Evolutionary conservation across 2,888 invertebrate genomes (phyloP).

Genomic region (Thysanoteuthis rhombus): DNA sequence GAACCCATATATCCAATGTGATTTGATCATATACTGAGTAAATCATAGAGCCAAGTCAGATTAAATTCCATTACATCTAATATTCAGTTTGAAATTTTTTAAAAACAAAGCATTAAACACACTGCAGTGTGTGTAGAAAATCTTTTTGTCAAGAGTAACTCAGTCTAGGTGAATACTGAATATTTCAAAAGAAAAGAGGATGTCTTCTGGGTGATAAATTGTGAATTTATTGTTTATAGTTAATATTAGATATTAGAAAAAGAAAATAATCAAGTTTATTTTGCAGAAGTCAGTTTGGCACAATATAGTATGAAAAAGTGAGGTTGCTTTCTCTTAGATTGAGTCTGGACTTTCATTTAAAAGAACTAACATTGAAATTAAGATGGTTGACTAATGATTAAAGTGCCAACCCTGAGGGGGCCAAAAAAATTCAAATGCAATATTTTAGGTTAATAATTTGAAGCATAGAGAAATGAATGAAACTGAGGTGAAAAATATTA

Average conservation of each 20-base stretch:
- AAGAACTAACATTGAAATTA: background rate
- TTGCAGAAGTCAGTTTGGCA: background rate
- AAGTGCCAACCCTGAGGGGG: background rate
- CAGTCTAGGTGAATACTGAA: background rate
- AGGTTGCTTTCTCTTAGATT: background rate
- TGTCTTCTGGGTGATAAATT: background rate
- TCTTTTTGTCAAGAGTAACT: background rate
- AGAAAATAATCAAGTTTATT: background rate
- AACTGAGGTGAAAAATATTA: background rate
- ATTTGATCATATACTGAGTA: no score
- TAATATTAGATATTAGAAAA: no score
- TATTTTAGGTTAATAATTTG: background rate
- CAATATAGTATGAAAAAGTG: background rate
- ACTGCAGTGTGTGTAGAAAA: background rate
- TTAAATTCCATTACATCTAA: no score
- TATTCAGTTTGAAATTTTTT: no score
- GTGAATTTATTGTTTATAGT: background rate
- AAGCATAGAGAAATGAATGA: background rate
- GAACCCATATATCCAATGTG: no score
- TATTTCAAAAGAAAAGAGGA: background rate
- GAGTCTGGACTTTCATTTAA: background rate
- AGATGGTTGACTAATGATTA: background rate
- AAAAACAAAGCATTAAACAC: no score
- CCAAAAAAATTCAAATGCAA: background rate
- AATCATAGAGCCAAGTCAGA: no score